Percentiles rank a stretch among this genome's conserved stretches.
Conservation (phyloP, 2,888 invertebrate species). For the Malacosoma neustria region DNA sequence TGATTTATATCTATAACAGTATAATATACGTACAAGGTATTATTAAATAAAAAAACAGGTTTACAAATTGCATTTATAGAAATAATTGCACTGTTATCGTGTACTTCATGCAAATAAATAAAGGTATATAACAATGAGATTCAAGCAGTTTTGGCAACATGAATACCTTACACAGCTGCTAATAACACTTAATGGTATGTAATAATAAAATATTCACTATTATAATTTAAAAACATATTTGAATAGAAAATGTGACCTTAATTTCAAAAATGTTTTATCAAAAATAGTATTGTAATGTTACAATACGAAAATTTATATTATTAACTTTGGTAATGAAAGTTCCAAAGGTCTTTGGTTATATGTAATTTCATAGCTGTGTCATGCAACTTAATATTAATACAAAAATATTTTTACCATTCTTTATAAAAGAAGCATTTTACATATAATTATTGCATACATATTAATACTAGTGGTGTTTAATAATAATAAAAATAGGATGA, state of each 20-base stretch:
- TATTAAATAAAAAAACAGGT: too few species aligned
- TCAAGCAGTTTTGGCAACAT: constrained; percentile 59
- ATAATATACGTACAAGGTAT: too few species aligned
- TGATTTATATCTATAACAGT: too few species aligned
- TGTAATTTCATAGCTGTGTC: background rate
- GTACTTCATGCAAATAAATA: constrained; percentile 65
- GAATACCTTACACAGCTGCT: constrained; percentile 31
- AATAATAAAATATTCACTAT: background rate
- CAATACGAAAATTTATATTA: constrained; percentile 16
- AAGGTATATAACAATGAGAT: constrained; percentile 47
- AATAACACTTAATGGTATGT: constrained; percentile 13
- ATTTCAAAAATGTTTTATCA: too few species aligned
- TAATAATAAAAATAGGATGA: background rate
- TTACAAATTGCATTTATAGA: constrained; percentile 25
- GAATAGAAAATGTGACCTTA: too few species aligned
- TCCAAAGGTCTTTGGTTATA: background rate
- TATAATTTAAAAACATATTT: too few species aligned
- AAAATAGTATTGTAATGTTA: constrained; percentile 10
- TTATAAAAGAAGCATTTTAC: background rate
- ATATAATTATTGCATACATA: background rate
- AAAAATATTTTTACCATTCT: background rate
- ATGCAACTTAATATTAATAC: background rate
- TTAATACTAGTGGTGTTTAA: background rate
- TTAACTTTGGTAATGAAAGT: background rate
- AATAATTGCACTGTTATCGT: constrained; percentile 66